phyloP scores from a whole-genome alignment of 2,888 invertebrate genomes.

The Trichopoda pennipes region DNA sequence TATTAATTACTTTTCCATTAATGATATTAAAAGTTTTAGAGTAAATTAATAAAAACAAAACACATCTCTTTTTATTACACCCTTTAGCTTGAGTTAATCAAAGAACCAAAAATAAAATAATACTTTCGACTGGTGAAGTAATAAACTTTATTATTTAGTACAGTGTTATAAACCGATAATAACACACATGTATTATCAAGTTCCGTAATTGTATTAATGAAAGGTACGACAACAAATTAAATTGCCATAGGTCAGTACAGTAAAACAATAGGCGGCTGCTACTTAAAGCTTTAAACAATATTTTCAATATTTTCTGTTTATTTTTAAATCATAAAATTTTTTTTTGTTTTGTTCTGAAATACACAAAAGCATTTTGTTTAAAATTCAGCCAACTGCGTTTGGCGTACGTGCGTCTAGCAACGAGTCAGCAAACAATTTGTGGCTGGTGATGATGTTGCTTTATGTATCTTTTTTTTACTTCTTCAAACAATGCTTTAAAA shows the following conservation, averaged over 20 bases:
- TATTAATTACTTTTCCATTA: no score
- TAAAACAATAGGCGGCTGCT: conserved; percentile 27
- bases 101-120: no score
- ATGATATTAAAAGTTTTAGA: no score
- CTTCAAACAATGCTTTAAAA: not conserved
- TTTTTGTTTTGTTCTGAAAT: conserved; percentile 19
- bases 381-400: not conserved
- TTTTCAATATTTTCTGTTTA: no score
- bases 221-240: not conserved
- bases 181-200: conserved; percentile 33
- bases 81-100: no score
- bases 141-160: no score
- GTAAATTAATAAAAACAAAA: no score
- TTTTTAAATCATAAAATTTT: not conserved
- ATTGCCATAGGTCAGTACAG: conserved; percentile 56
- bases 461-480: not conserved
- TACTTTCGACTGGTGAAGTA: no score
- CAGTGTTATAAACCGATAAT: not conserved
- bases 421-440: conserved; percentile 43
- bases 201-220: conserved; percentile 12
- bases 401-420: conserved; percentile 63
- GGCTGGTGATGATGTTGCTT: conserved; percentile 13
- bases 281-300: conserved; percentile 5
- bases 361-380: not conserved
- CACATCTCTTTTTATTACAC: no score